These are phyloP conservation scores for Galemys pyrenaicus DNA, from an alignment of 2,113 vertebrate genomes.

Conservation along the genomic window DNA sequence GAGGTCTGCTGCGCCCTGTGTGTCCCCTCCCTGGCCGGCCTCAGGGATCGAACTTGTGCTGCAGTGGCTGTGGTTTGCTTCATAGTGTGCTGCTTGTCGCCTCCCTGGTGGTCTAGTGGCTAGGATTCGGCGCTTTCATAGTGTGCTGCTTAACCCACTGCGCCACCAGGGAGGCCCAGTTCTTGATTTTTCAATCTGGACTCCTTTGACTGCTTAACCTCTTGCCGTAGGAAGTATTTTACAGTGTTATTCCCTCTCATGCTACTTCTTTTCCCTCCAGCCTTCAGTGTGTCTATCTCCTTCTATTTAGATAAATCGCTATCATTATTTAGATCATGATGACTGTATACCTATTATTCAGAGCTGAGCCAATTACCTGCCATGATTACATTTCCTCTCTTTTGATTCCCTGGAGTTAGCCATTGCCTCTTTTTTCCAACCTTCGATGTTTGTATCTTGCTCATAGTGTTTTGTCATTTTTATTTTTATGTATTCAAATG, in stretches of 20 bases:
- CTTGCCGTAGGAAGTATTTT: neutral
- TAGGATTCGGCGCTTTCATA: too few species aligned
- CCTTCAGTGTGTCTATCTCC: neutral
- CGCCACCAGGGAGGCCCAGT: too few species aligned
- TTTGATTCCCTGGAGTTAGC: neutral
- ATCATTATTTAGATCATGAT: neutral
- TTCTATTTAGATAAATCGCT: constrained; percentile 15
- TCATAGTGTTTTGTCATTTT: neutral
- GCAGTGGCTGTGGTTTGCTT: too few species aligned
- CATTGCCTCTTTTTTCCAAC: neutral
- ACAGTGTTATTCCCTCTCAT: neutral
- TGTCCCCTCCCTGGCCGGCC: too few species aligned
- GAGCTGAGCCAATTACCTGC: neutral
- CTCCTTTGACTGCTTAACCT: constrained; percentile 17
- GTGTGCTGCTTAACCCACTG: too few species aligned
- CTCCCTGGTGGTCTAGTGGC: too few species aligned
- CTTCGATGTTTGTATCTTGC: neutral
- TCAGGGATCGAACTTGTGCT: too few species aligned
- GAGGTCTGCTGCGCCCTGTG: too few species aligned
- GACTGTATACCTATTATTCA: neutral
- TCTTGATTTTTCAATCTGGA: neutral
- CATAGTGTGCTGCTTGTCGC: too few species aligned
- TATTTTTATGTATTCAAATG: neutral
- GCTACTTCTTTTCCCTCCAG: neutral
- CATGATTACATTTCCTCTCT: neutral